phyloP scores from a whole-genome alignment of 2,888 invertebrate species.

The Callyntrura guangdongensis region DNA sequence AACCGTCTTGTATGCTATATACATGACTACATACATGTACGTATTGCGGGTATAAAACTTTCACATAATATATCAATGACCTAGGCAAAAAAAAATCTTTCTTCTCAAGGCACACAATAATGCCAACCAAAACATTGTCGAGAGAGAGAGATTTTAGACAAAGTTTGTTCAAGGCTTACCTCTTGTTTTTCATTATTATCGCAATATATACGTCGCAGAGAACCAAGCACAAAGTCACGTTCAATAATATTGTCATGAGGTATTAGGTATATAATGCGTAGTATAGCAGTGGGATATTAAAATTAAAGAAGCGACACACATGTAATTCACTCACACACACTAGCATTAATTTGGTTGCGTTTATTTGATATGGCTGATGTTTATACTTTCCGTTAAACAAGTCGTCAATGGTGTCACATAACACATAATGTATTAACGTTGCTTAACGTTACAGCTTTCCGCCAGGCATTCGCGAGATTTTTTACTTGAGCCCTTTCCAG shows the following conservation, averaged over 20 bases:
- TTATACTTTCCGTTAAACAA: not conserved
- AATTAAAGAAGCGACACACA: not conserved
- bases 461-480: not conserved
- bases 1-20: too few relatives aligned
- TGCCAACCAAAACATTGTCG: not conserved
- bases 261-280: not conserved
- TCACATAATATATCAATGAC: not conserved
- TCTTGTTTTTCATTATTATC: not conserved
- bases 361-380: not conserved
- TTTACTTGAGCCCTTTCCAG: not conserved
- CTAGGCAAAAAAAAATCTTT: not conserved
- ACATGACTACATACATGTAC: too few relatives aligned
- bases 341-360: not conserved
- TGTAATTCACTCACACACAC: not conserved
- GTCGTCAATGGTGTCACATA: constrained; percentile 18
- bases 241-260: not conserved
- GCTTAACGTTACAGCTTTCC: not conserved
- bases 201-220: not conserved
- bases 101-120: not conserved
- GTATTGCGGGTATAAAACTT: too few relatives aligned
- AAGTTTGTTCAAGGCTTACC: constrained; percentile 25
- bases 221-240: not conserved
- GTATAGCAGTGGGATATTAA: not conserved
- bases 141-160: not conserved
- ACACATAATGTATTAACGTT: not conserved